Evolutionary conservation across 2,797 vertebrate genomes (phyloP).

Genomic region (Alfaro cultratus): DNA sequence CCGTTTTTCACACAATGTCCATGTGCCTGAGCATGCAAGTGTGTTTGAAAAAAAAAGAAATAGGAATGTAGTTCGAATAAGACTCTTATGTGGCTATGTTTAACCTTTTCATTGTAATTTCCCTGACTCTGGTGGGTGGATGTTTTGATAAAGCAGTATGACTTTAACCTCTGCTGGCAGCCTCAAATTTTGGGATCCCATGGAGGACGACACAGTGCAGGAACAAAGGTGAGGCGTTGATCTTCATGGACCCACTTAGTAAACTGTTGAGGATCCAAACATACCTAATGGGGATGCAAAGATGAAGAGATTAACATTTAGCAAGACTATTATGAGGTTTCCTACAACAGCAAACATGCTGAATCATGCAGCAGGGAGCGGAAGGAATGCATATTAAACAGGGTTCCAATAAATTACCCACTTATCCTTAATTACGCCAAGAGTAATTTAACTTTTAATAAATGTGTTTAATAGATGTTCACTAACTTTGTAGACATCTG

Average conservation of each 20-base stretch:
- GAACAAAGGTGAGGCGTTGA: slow-evolving; percentile 91
- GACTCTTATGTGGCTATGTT: slow-evolving; percentile 65
- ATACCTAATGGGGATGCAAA: slow-evolving; percentile 79
- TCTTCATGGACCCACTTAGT: slow-evolving; percentile 92
- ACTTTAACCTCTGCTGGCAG: slow-evolving; percentile 82
- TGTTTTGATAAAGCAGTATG: slow-evolving; percentile 46
- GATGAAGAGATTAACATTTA: slow-evolving; percentile 3
- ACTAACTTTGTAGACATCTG: neutral
- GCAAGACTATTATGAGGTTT: neutral
- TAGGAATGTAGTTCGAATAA: slow-evolving; percentile 43
- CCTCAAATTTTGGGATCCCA: slow-evolving; percentile 88
- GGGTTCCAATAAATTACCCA: neutral
- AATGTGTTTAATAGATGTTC: neutral
- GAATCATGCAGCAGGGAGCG: neutral
- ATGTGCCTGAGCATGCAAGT: slow-evolving; percentile 47
- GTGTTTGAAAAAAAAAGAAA: slow-evolving; percentile 33
- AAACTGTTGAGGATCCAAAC: slow-evolving; percentile 93
- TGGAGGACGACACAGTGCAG: slow-evolving; percentile 91
- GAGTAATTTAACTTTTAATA: slow-evolving; percentile 4
- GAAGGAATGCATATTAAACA: neutral
- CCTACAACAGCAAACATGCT: neutral
- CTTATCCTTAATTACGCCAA: neutral
- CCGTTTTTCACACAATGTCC: slow-evolving; percentile 37
- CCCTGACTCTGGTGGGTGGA: slow-evolving; percentile 43
- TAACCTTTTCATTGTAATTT: slow-evolving; percentile 34